Base-by-base conservation (phyloP, 2,888 invertebrate genomes). In the Drosophila yooni region DNA sequence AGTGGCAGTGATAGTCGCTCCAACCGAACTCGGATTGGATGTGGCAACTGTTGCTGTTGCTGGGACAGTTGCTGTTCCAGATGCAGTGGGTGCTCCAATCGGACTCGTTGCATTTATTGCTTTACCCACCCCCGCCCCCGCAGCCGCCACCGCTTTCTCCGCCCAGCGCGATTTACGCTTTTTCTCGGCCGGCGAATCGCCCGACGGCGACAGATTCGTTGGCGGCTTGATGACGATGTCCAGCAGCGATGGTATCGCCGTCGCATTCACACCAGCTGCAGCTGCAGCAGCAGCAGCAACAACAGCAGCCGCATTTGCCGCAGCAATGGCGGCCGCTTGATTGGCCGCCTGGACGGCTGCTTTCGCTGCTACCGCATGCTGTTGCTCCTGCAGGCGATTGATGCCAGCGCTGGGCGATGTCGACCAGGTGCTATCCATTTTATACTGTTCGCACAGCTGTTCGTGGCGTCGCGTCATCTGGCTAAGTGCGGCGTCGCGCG, bases 401-500 rank as follows among this genome's bases (percentile, higher is more conserved):
- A 77, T 59, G 68, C 78, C 62, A 56, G 75, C 56, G 57, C 63
- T 71, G 68, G 79, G 75, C 58, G 82, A 18, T 27, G 87, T 72
- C 27, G 87, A 75, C 82, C 92, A 86, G 1, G 86, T 82, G 62
- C 91, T 93, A 38, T 93, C 92, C 38, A 92, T 81, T 25, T 93
- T 92, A 71, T 92, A 93, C 69, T 94, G 93, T 27, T 92, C 91
- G 66, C 94, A 93, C 31, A 95, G 89, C 71, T 93, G 93, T 53
- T 93, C 93, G 83, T 95, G 94, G 0, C 94, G 93, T 36, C 93
- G 92, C 51, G 94, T 93, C 77, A 95, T 93, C 91, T 94, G 93
- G 52, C 89, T 91, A 81, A 94, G 92, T 0, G 97, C 97, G 74
- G 96, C 96, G 87, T 97, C 97, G 70, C 97, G 94, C 82, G 96